phyloP scores from a whole-genome alignment of 2,888 invertebrate genomes.

The Sesamia inferens region DNA sequence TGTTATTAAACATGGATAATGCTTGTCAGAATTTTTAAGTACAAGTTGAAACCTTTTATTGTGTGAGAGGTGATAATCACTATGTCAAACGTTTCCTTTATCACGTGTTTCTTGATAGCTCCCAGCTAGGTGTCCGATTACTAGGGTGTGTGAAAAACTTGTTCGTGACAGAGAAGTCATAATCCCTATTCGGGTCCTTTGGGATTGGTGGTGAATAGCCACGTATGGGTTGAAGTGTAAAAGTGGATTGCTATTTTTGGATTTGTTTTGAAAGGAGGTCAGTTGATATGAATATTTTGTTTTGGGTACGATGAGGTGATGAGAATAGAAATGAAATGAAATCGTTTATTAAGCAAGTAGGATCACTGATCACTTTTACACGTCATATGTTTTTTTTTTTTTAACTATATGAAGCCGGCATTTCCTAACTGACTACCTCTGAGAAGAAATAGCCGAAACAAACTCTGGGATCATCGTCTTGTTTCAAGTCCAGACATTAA shows the following conservation, averaged over 20 bases:
- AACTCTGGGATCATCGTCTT: too few relatives aligned
- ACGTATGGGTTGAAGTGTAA: constrained; percentile 28
- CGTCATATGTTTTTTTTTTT: too few relatives aligned
- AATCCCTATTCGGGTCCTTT: constrained; percentile 28
- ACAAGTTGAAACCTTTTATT: constrained; percentile 37
- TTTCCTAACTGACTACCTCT: too few relatives aligned
- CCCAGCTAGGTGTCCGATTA: constrained; percentile 26
- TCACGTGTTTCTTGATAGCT: constrained; percentile 25
- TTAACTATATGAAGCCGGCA: too few relatives aligned
- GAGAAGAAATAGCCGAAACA: too few relatives aligned
- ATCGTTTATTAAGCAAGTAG: too few relatives aligned
- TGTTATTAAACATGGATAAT: constrained; percentile 58
- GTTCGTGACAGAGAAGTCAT: constrained; percentile 29
- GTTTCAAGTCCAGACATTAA: too few relatives aligned
- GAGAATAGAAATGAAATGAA: too few relatives aligned
- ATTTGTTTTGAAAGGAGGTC: constrained; percentile 16
- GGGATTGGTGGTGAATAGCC: constrained; percentile 17
- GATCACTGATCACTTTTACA: too few relatives aligned
- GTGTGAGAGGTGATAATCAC: constrained; percentile 42
- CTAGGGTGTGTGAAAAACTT: constrained; percentile 17
- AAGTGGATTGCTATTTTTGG: constrained; percentile 18
- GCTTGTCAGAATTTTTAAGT: constrained; percentile 46
- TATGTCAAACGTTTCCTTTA: constrained; percentile 40
- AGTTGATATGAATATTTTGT: constrained; percentile 24
- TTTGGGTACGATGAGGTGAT: background rate